These are phyloP conservation scores for Apolygus lucorum DNA, from an alignment of 1,140 invertebrate species.

Conservation along the genomic window DNA sequence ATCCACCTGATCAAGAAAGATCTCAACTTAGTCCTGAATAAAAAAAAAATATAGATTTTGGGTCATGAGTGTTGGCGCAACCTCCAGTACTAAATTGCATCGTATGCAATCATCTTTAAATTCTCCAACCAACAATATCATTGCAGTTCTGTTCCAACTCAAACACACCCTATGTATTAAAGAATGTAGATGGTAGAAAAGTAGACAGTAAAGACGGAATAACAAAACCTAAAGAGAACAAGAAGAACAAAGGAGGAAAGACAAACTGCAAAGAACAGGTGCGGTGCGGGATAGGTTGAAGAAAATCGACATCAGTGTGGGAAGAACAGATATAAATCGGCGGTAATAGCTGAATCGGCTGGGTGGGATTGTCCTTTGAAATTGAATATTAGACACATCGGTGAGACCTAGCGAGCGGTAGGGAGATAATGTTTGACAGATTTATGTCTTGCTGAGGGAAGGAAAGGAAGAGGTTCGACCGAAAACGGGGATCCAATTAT, in stretches of 20 bases:
- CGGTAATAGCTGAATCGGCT: not conserved
- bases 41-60: too few relatives aligned
- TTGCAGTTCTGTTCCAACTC: too few relatives aligned
- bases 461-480: not conserved
- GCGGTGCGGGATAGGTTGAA: too few relatives aligned
- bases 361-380: not conserved
- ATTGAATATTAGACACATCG: conserved; percentile 14
- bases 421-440: conserved; percentile 13
- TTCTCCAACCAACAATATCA: too few relatives aligned
- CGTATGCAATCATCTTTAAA: too few relatives aligned
- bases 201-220: not conserved
- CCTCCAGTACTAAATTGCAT: too few relatives aligned
- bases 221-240: not conserved
- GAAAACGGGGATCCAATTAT: conserved; percentile 24
- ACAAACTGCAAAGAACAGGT: not conserved
- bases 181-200: not conserved
- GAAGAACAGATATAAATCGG: not conserved
- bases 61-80: too few relatives aligned
- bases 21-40: too few relatives aligned
- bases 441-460: not conserved
- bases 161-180: not conserved
- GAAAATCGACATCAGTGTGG: conserved; percentile 2
- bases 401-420: not conserved
- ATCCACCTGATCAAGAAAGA: too few relatives aligned
- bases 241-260: not conserved